A percentile compares a stretch with the other conserved stretches of the same genome.
These are phyloP conservation scores for Podabrus alpinus DNA, from an alignment of 2,888 invertebrate genomes.

Conservation along the genomic window DNA sequence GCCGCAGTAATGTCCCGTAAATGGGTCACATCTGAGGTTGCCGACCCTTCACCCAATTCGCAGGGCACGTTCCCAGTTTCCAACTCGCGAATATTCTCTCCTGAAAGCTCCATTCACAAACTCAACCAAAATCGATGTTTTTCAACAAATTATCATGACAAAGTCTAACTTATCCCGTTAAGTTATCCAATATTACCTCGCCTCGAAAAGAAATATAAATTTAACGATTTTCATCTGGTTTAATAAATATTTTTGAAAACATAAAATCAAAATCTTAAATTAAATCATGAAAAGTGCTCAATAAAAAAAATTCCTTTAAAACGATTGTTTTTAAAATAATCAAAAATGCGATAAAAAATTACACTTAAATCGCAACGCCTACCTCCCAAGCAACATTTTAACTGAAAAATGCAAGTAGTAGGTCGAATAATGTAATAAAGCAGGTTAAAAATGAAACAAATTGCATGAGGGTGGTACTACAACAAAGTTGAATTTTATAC, in stretches of 20 bases:
- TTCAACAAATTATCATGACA: neutral
- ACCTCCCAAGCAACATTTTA: neutral
- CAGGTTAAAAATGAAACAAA: neutral
- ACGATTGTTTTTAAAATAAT: neutral
- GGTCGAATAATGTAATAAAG: neutral
- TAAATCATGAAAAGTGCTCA: neutral
- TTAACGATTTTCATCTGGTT: neutral
- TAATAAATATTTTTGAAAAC: neutral
- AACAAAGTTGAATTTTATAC: neutral
- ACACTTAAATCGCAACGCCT: neutral
- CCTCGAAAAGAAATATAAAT: neutral
- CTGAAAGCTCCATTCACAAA: constrained; percentile 15
- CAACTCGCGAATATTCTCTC: constrained; percentile 19
- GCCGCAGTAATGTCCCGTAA: constrained; percentile 21
- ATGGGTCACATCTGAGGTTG: constrained; percentile 32
- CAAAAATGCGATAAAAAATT: neutral
- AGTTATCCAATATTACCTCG: neutral
- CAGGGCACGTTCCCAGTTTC: constrained; percentile 19
- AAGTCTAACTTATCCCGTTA: neutral
- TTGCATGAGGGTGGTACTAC: neutral
- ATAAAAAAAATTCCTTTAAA: neutral
- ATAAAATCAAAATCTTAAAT: no score
- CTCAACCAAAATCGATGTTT: constrained; percentile 17
- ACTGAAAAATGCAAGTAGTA: neutral
- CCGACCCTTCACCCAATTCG: constrained; percentile 32